Conservation (phyloP, 2,888 invertebrate genomes). For the Eulithis testata region DNA sequence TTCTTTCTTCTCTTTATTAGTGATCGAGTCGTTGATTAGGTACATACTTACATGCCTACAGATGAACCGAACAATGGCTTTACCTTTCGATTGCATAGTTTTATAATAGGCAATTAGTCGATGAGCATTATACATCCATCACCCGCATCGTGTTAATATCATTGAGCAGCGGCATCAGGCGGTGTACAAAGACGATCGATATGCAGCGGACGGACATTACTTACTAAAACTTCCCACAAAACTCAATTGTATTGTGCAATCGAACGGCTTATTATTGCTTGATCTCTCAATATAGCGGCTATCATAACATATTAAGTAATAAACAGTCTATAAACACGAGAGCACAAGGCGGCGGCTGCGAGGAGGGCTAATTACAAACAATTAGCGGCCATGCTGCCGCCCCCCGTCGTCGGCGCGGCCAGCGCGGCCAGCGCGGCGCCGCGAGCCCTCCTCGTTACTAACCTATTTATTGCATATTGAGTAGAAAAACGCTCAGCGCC, state of each 20-base stretch:
- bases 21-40: no score
- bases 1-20: background rate
- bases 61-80: conserved; percentile 1
- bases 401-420: conserved; percentile 50
- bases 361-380: conserved; percentile 74
- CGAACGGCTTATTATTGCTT: conserved; percentile 48
- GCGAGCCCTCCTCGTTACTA: conserved; percentile 58
- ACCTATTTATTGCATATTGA: conserved; percentile 77
- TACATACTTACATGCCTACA: no score
- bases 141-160: background rate
- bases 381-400: conserved; percentile 69
- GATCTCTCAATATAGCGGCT: conserved; percentile 53
- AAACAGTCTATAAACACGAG: conserved; percentile 75
- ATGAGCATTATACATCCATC: conserved; percentile 12
- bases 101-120: conserved; percentile 17
- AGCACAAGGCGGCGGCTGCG: conserved; percentile 47
- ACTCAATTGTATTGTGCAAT: conserved; percentile 46
- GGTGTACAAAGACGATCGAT: conserved; percentile 11
- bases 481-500: conserved; percentile 65
- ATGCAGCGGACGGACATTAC: conserved; percentile 6
- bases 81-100: conserved; percentile 9
- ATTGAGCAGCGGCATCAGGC: conserved; percentile 7
- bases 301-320: conserved; percentile 77
- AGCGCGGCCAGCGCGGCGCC: conserved; percentile 14
- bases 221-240: conserved; percentile 51